phyloP scores from a whole-genome alignment of 2,113 vertebrate species.

The Chaetops frenatus region DNA sequence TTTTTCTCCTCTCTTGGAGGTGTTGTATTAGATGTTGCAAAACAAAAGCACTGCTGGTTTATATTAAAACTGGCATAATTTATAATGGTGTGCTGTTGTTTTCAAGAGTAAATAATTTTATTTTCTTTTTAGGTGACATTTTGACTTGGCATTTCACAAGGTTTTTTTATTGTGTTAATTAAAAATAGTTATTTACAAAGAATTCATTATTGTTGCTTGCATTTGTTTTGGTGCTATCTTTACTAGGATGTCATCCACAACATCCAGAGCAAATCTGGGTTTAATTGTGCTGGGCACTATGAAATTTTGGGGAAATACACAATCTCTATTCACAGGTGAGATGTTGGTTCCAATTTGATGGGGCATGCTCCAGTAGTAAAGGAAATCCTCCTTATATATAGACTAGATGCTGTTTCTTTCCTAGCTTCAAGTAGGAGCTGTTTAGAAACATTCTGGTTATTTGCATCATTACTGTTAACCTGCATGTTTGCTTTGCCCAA shows the following conservation, averaged over 20 bases:
- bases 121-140: background rate
- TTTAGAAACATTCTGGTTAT: background rate
- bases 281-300: background rate
- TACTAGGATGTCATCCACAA: background rate
- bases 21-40: background rate
- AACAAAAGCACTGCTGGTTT: background rate
- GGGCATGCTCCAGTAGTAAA: background rate
- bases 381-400: background rate
- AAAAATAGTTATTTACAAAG: background rate
- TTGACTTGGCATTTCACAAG: background rate
- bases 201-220: background rate
- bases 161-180: background rate
- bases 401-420: background rate
- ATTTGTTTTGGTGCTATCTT: background rate
- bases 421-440: background rate
- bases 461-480: background rate
- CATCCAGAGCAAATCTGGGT: background rate
- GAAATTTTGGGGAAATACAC: background rate
- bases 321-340: background rate
- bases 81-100: background rate
- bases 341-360: background rate
- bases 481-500: background rate
- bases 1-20: background rate
- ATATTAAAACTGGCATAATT: background rate
- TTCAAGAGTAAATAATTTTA: background rate